phyloP scores from a whole-genome alignment of 1,140 invertebrate species.

The Acromyrmex heyeri region DNA sequence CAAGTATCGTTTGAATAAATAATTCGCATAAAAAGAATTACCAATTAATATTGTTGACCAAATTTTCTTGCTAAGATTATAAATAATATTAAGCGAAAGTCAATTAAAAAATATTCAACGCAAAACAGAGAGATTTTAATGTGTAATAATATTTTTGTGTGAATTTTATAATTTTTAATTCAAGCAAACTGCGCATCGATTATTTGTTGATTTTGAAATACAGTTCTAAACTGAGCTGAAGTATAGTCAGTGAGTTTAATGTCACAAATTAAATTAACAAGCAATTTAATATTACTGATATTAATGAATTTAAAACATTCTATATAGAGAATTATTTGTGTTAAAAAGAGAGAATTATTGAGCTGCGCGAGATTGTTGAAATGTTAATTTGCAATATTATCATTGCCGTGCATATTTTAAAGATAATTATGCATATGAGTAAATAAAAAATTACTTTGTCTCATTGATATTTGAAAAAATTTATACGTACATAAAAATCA shows the following conservation, averaged over 20 bases:
- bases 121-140: no score
- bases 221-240: no score
- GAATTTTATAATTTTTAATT: no score
- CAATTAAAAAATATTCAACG: no score
- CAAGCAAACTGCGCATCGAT: no score
- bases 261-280: no score
- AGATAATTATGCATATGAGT: not conserved
- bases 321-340: no score
- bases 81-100: not conserved
- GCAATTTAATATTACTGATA: no score
- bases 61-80: not conserved
- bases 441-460: not conserved
- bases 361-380: not conserved
- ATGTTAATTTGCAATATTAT: not conserved
- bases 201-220: no score
- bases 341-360: constrained; percentile 28
- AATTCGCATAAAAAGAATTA: not conserved
- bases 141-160: no score
- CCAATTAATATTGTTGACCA: not conserved
- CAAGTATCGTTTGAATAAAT: constrained; percentile 6
- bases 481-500: not conserved
- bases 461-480: not conserved
- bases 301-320: no score
- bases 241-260: no score
- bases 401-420: not conserved